Evolutionary conservation across 2,113 vertebrate genomes (phyloP), one percentile per base, ranked within the genome.

Genomic region (Zapus hudsonius): DNA sequence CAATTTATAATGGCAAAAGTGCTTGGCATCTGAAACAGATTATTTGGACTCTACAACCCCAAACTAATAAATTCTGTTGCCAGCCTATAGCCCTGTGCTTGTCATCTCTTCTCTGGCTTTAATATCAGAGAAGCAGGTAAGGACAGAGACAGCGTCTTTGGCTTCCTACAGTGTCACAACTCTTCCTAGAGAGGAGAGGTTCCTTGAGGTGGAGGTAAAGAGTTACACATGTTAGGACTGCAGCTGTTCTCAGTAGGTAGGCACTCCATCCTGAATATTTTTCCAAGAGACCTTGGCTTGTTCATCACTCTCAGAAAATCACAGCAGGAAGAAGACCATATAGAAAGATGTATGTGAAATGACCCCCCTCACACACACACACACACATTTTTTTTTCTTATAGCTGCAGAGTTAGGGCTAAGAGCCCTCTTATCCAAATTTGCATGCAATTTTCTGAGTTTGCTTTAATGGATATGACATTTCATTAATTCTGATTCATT

Each of bases 401-500:
- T 84, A 87, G 69, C 82, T 91, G 38, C 76, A 85, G 82, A 89
- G 90, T 84, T 61, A 89, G 89, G 87, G 90, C 76, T 67, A 93
- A 95, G 84, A 92, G 76, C 84, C 44, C 57, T 93, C 90, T 96
- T 94, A 81, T 89, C 91, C 80, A 52, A 89, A 95, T 93, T 95
- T 95, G 87, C 95, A 87, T 94, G 92, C 61, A 91, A 90, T 96
- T 96, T 95, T 95, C 96, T 75, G 87, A 95, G 84, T 95, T 89
- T 66, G 63, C 94, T 92, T 95, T 96, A 96, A 97, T 95, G 87
- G 91, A 91, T 95, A 95, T 96, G 95, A 96, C 96, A 95, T 96
- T 96, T 95, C 96, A 96, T 96, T 97, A 96, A 96, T 96, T 96
- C 93, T 96, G 93, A 96, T 97, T 95, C 95, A 95, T 95, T 96